Percentiles rank a stretch among this genome's conserved stretches.
These are phyloP conservation scores for Pangasius larnaudii DNA, from an alignment of 2,797 vertebrate species.

Conservation along the genomic window DNA sequence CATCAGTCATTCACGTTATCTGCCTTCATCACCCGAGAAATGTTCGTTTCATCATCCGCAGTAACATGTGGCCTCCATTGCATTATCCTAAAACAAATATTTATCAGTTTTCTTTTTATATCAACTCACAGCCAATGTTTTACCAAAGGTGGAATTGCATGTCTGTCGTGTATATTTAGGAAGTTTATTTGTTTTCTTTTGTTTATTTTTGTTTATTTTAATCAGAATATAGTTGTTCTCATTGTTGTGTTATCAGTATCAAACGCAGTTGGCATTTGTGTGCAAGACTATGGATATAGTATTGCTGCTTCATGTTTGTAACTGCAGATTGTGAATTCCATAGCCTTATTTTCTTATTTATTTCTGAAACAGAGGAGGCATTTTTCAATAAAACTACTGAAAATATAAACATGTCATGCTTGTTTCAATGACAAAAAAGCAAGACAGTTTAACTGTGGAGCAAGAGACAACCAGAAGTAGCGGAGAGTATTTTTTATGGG, in stretches of 20 bases:
- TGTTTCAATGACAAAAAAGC: conserved; percentile 29
- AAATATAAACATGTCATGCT: conserved; percentile 75
- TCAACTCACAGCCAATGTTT: conserved; percentile 86
- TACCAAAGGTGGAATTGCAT: conserved; percentile 91
- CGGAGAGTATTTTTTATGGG: background rate
- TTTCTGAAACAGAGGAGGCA: conserved; percentile 99
- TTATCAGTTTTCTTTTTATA: conserved; percentile 78
- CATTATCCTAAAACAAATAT: conserved; percentile 85
- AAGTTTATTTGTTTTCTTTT: conserved; percentile 71
- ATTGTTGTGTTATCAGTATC: conserved; percentile 84
- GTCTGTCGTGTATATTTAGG: conserved; percentile 98
- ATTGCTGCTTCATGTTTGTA: conserved; percentile 90
- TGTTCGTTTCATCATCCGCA: conserved; percentile 50
- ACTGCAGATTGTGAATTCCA: conserved; percentile 98
- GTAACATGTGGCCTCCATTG: conserved; percentile 81
- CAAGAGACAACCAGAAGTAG: background rate
- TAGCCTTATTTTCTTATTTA: conserved; percentile 99
- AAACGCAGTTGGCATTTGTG: conserved; percentile 88
- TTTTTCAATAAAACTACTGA: conserved; percentile 99
- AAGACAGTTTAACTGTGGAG: background rate
- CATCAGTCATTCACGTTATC: conserved; percentile 42
- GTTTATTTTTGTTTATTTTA: conserved; percentile 66
- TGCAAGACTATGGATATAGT: conserved; percentile 91
- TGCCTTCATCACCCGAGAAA: conserved; percentile 51
- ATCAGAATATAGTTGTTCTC: conserved; percentile 86